Base-by-base conservation (phyloP, 1,140 invertebrate species). In the Nasonia longicornis region DNA sequence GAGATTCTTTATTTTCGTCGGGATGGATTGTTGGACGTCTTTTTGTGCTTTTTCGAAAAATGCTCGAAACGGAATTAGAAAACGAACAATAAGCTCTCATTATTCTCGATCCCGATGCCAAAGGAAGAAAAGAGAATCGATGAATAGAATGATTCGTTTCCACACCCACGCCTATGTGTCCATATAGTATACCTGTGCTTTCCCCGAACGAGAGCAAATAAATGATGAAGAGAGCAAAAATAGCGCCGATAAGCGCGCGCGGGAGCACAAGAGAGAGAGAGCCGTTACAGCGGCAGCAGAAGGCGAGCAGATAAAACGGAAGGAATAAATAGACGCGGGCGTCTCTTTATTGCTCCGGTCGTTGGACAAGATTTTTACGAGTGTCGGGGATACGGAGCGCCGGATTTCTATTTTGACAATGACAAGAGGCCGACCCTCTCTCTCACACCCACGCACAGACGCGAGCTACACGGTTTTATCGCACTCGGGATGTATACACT, bases 401-500 rank as follows among this genome's bases (percentile, higher is more conserved):
- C 3, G 78, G 70, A 80, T 74, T 80, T 80, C 71, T 74, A 67
- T 80, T 80, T 74, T 80, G 71, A 75, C 71, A 80, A 75, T 74
- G 71, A 80, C 22, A 58, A 52, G 69, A 72, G 67, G 1, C 8
- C 0, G 14, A n/a, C 22, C 14, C 58, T 38, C 74, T 45, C 58
- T 67, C 58, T 70, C 38, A 20, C 73, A 22, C 35, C 14, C 35
- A 31, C 31, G 31, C 10, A 42, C 72, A 8, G 31, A 29, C 20
- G 6, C 6, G 35, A 26, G 29, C 52, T 2, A 58, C 20, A 58
- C 52, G 52, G 26, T 31, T 82, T 85, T 82, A 85, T 86, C 76
- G 83, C 83, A 81, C 83, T 82, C 26, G 26, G 29, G 84, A 84
- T 31, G 64, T 67, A 63, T 84, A 84, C 76, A 82, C 79, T 81